A percentile compares a stretch with the other conserved stretches of the same genome.
phyloP scores from a whole-genome alignment of 2,113 vertebrate genomes.

The Thunnus thynnus region DNA sequence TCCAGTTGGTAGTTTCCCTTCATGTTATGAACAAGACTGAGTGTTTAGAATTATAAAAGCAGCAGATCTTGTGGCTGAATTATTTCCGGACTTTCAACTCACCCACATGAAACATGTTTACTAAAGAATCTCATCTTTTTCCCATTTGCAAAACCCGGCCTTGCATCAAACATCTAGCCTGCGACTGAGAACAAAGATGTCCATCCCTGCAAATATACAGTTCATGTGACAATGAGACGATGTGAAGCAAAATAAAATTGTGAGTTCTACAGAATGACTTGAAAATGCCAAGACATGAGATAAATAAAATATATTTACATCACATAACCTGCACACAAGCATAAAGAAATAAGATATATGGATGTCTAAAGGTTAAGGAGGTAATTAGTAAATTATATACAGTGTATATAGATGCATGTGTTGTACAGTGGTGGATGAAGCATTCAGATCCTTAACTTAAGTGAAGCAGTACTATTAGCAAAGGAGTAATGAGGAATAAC shows the following conservation, averaged over 20 bases:
- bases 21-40: not conserved
- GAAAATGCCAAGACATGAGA: too few relatives aligned
- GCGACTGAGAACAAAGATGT: not conserved
- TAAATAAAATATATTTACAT: not conserved
- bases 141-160: not conserved
- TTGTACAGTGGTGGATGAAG: not conserved
- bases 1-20: not conserved
- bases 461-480: too few relatives aligned
- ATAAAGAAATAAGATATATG: not conserved
- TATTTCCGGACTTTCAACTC: not conserved
- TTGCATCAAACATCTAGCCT: not conserved
- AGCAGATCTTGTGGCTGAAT: not conserved
- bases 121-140: not conserved
- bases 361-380: too few relatives aligned
- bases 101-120: not conserved
- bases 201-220: too few relatives aligned
- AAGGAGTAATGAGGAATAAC: too few relatives aligned
- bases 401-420: not conserved
- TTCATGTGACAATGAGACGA: too few relatives aligned
- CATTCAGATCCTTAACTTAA: too few relatives aligned
- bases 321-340: not conserved
- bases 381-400: too few relatives aligned
- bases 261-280: too few relatives aligned
- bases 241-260: too few relatives aligned
- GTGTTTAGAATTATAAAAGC: not conserved